Percentiles rank a stretch among this genome's conserved stretches.
Evolutionary conservation across 2,888 invertebrate species (phyloP).

Genomic region (Exocentrus adspersus): DNA sequence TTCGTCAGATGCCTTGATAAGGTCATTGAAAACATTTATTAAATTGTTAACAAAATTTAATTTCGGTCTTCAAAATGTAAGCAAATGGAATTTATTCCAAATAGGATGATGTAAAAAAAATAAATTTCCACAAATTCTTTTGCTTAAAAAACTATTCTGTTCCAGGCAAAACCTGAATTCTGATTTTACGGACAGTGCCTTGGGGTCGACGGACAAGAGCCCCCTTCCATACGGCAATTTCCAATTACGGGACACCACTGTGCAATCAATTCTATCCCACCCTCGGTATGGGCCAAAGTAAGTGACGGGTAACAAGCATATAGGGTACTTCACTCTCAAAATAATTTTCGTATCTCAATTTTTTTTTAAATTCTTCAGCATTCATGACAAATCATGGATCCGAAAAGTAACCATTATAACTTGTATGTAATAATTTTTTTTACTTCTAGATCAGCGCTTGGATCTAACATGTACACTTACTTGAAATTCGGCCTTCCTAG

Average conservation of each 20-base stretch:
- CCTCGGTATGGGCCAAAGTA: constrained; percentile 91
- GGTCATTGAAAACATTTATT: background rate
- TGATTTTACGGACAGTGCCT: constrained; percentile 93
- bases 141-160: no score
- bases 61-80: no score
- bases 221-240: constrained; percentile 95
- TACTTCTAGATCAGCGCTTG: constrained; percentile 77
- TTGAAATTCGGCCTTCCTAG: constrained; percentile 93
- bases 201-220: constrained; percentile 92
- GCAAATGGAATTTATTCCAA: no score
- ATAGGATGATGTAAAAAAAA: no score
- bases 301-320: constrained; percentile 57
- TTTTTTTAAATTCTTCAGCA: no score
- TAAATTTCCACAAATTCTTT: no score
- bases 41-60: no score
- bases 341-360: no score
- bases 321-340: no score
- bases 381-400: no score
- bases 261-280: constrained; percentile 89
- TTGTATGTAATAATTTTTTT: no score
- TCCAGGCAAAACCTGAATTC: constrained; percentile 92
- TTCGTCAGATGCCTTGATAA: background rate
- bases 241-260: constrained; percentile 91
- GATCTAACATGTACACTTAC: constrained; percentile 93
- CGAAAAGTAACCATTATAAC: no score